Conservation (phyloP, 2,888 invertebrate species). For the Macaria notata region DNA sequence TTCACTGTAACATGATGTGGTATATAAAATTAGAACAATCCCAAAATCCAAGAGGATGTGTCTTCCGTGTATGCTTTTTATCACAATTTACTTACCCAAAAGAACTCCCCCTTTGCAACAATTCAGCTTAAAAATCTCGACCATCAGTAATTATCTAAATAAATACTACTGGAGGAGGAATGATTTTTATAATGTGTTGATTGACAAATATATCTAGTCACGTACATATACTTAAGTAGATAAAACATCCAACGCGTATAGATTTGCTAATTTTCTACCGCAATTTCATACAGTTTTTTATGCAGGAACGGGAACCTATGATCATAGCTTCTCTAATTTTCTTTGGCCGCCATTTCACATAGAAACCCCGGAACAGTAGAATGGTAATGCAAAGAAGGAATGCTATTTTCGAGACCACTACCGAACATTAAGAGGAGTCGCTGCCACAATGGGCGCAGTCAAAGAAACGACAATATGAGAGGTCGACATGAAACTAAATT, state of each 20-base stretch:
- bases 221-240: conserved; percentile 6
- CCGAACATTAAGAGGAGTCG: conserved; percentile 39
- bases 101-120: too few relatives aligned
- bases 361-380: conserved; percentile 33
- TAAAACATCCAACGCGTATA: conserved; percentile 27
- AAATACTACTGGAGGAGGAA: too few relatives aligned
- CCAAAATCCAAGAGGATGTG: too few relatives aligned
- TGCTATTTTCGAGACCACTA: conserved; percentile 39
- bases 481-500: not conserved
- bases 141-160: too few relatives aligned
- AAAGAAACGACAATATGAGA: conserved; percentile 44
- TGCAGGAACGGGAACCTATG: conserved; percentile 25
- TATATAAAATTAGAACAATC: too few relatives aligned
- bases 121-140: too few relatives aligned
- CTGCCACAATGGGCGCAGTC: conserved; percentile 37
- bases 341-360: conserved; percentile 27
- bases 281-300: too few relatives aligned
- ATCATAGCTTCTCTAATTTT: conserved; percentile 31
- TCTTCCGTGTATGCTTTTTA: too few relatives aligned
- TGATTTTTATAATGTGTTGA: too few relatives aligned
- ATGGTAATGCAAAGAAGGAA: conserved; percentile 35
- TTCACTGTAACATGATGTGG: too few relatives aligned
- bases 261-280: conserved; percentile 28
- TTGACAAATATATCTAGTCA: too few relatives aligned
- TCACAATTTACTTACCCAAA: too few relatives aligned